Conservation (phyloP, 1,140 invertebrate genomes). For the Zaprionus taronus region DNA sequence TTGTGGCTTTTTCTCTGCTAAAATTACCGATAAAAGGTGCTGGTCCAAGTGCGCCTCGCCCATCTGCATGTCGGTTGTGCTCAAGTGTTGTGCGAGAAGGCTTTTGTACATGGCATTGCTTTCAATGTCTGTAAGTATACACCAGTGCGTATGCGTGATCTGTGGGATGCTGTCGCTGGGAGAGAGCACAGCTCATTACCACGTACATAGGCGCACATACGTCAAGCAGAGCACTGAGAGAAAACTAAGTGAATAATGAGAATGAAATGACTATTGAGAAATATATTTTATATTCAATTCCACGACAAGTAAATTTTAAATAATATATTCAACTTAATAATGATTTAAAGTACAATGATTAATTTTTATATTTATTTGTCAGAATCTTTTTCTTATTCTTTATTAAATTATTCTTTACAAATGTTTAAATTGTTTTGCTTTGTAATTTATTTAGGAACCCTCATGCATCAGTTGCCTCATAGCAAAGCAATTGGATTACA, state of each 20-base stretch:
- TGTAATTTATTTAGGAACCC: no score
- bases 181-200: conserved; percentile 55
- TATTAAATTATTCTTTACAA: not conserved
- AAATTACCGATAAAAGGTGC: conserved; percentile 53
- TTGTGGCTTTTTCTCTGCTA: conserved; percentile 31
- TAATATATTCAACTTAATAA: no score
- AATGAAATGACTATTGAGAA: not conserved
- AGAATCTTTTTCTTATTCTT: no score
- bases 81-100: conserved; percentile 30
- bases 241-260: not conserved
- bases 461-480: not conserved
- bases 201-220: conserved; percentile 3
- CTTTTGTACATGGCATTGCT: conserved; percentile 36
- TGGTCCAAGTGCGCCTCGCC: conserved; percentile 9
- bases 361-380: no score
- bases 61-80: conserved; percentile 33
- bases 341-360: no score
- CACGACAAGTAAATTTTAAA: not conserved
- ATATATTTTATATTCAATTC: not conserved
- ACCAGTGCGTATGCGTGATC: conserved; percentile 58
- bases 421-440: not conserved
- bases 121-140: conserved; percentile 36
- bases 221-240: conserved; percentile 18
- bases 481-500: not conserved
- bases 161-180: conserved; percentile 25